Evolutionary conservation across 1,140 invertebrate genomes (phyloP), one percentile per base, ranked within the genome.

Genomic region (Bradysia coprophila): DNA sequence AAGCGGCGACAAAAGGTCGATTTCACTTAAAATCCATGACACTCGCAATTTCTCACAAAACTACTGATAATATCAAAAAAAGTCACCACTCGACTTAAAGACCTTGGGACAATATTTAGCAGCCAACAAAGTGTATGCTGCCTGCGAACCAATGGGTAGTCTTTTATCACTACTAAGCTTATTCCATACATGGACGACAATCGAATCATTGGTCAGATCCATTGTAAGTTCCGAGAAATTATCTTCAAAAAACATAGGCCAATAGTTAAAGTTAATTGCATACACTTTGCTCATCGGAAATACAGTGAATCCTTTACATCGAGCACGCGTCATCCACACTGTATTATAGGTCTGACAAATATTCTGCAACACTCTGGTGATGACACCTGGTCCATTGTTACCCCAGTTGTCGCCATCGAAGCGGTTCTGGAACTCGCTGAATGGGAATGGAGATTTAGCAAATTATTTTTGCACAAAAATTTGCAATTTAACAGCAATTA

Each of bases 331-430:
- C 76, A 81, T 80, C 20, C 72, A 48, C 15, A 55, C 52, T 0
- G 68, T 60, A 3, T 38, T 18, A 19, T 38, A 6, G 0, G 66
- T 69, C 2, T 59, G 55, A 46, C 80, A 83, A 8, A 72, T 52
- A 36, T 67, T 62, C 47, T 72, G 62, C 1, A 80, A 53, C 0
- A 72, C 67, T 33, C 76, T 67, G 0, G 78, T 81, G 15, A 85
- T 73, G 0, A 82, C 76, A 0, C 75, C 74, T 2, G 78, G 79
- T 0, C 80, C 80, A 50, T 81, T 83, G n/a, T n/a, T n/a, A n/a
- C n/a, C n/a, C n/a, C n/a, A n/a, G n/a, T n/a, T n/a, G n/a, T n/a
- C n/a, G n/a, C n/a, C n/a, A n/a, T n/a, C n/a, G 48, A n/a, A n/a
- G n/a, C n/a, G n/a, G n/a, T n/a, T n/a, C n/a, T n/a, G n/a, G n/a